Evolutionary conservation across 1,140 invertebrate genomes (phyloP).

Genomic region (Micrasema minimum): DNA sequence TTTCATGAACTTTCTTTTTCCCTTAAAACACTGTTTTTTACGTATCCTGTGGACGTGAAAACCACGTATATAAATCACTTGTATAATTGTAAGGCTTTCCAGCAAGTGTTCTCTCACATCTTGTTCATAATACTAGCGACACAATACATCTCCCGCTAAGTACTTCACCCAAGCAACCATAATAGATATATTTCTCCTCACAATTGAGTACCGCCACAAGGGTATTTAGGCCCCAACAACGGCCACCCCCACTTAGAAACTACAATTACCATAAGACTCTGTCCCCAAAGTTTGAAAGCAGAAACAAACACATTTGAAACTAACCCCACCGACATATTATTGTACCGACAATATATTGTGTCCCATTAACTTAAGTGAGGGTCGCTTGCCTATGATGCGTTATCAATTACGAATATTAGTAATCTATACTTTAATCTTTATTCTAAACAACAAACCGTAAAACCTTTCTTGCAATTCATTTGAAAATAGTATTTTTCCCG

Average conservation of each 20-base stretch:
- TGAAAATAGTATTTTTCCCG: no score
- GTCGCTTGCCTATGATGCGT: constrained; percentile 13
- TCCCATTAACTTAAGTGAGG: constrained; percentile 10
- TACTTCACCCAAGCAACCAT: constrained; percentile 44
- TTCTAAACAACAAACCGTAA: no score
- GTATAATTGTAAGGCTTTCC: neutral
- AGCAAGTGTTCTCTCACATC: neutral
- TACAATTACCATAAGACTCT: constrained; percentile 53
- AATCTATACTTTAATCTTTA: constrained; percentile 2
- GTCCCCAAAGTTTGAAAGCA: constrained; percentile 44
- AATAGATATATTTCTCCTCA: constrained; percentile 48
- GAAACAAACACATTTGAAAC: constrained; percentile 49
- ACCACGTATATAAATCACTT: neutral
- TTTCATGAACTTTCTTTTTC: no score
- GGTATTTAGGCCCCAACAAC: constrained; percentile 44
- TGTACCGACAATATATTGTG: constrained; percentile 36
- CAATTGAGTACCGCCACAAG: constrained; percentile 41
- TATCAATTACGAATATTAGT: constrained; percentile 17
- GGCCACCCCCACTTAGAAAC: constrained; percentile 48
- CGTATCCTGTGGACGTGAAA: no score
- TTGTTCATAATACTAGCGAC: constrained; percentile 11
- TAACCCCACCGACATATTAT: constrained; percentile 39
- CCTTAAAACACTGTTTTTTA: no score
- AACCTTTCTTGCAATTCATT: no score
- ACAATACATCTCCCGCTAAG: constrained; percentile 32